Percentiles rank a stretch among this genome's conserved stretches.
Evolutionary conservation across 1,140 invertebrate genomes (phyloP).

Genomic region (Solen grandis): DNA sequence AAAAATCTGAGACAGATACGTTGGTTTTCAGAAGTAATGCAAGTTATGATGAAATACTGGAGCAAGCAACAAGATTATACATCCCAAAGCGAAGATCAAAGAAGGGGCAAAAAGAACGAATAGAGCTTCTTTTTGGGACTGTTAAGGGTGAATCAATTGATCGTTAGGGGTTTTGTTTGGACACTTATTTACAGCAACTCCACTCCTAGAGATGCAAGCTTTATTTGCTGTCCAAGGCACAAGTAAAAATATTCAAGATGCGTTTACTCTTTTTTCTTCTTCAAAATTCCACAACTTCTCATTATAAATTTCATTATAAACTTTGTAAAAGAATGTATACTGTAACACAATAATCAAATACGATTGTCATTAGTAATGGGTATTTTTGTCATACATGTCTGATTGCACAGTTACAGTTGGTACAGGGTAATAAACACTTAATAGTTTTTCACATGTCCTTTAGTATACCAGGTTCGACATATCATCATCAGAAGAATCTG

Average conservation of each 20-base stretch:
- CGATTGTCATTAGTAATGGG: not conserved
- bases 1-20: slow-evolving; percentile 8
- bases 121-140: slow-evolving; percentile 8
- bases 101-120: slow-evolving; percentile 1
- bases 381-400: not conserved
- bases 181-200: not conserved
- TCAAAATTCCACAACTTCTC: not conserved
- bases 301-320: not conserved
- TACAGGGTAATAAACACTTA: not conserved
- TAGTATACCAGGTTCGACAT: not conserved
- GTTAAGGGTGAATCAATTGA: not conserved
- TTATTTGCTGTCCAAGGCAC: slow-evolving; percentile 11
- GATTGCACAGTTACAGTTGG: not conserved
- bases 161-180: not conserved
- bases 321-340: not conserved
- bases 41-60: slow-evolving; percentile 6
- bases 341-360: not conserved
- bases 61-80: slow-evolving; percentile 3
- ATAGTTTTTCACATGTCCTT: not conserved
- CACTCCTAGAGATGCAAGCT: not conserved
- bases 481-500: not conserved
- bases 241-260: slow-evolving; percentile 4
- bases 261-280: too few species aligned
- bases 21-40: not conserved
- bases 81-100: slow-evolving; percentile 9